Evolutionary conservation across 2,797 vertebrate species (phyloP).

Genomic region (Tarsius wallacei): DNA sequence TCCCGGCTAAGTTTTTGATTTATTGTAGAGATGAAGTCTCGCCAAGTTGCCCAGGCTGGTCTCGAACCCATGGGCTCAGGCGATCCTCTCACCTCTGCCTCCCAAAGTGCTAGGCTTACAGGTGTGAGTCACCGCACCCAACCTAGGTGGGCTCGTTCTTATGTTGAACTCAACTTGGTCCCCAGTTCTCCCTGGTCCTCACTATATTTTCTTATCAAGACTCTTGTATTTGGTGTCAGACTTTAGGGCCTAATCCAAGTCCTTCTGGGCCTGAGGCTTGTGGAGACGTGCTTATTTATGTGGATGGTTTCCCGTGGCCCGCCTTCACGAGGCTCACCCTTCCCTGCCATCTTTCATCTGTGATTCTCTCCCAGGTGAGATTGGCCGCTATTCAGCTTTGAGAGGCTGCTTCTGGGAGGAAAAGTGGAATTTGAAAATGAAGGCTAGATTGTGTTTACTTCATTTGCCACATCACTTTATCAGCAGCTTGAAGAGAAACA

Average conservation of each 20-base stretch:
- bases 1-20: no score
- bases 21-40: no score
- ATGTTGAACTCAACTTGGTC: neutral
- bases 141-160: neutral
- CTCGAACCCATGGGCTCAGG: no score
- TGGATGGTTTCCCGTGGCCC: neutral
- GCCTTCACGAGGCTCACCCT: neutral
- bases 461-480: constrained; percentile 21
- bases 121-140: no score
- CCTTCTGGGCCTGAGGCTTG: constrained; percentile 7
- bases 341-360: neutral
- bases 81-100: no score
- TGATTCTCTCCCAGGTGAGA: neutral
- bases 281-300: neutral
- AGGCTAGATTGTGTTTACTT: neutral
- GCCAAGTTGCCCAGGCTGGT: no score
- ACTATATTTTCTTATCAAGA: neutral
- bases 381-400: neutral
- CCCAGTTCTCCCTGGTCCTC: neutral
- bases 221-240: neutral
- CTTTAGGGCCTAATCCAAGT: neutral
- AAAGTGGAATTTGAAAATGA: neutral
- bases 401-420: neutral
- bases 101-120: no score
- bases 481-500: constrained; percentile 46